These are phyloP conservation scores for Hylyphantes graminicola DNA, from an alignment of 1,140 invertebrate genomes.

Conservation along the genomic window DNA sequence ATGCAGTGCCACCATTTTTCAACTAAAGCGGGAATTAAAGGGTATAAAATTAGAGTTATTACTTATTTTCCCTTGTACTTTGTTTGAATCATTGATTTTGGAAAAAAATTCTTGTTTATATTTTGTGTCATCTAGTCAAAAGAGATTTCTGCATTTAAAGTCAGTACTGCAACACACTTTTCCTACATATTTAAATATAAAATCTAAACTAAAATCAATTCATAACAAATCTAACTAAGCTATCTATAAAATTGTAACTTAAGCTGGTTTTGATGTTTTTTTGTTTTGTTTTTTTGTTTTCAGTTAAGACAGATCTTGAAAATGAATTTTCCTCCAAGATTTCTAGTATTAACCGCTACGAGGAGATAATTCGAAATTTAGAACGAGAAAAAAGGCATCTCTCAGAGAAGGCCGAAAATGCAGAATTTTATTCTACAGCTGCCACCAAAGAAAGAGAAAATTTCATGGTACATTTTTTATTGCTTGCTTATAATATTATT, in stretches of 20 bases:
- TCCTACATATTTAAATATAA: too few species aligned
- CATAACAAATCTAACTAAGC: too few species aligned
- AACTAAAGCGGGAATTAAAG: constrained; percentile 39
- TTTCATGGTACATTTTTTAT: constrained; percentile 17
- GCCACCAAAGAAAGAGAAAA: constrained; percentile 48
- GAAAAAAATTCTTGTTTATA: too few species aligned
- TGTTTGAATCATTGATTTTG: too few species aligned
- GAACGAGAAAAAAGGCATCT: constrained; percentile 49
- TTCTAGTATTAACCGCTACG: constrained; percentile 28
- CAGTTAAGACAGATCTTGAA: constrained; percentile 48
- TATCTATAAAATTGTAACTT: too few species aligned
- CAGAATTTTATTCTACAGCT: constrained; percentile 35
- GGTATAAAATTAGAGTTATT: not conserved
- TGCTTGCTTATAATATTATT: not conserved
- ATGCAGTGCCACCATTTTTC: constrained; percentile 39
- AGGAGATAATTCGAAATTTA: constrained; percentile 41
- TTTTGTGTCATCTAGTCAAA: not conserved
- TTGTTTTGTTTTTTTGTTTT: not conserved
- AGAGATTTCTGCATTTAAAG: not conserved
- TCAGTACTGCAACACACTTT: too few species aligned
- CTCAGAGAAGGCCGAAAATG: constrained; percentile 32
- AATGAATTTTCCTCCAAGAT: constrained; percentile 63
- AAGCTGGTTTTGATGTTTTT: not conserved
- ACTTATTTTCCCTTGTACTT: too few species aligned
- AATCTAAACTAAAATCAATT: too few species aligned